A percentile compares a stretch with the other conserved stretches of the same genome.
These are phyloP conservation scores for Lissonota sp. DNA, from an alignment of 2,888 invertebrate species.

Conservation along the genomic window DNA sequence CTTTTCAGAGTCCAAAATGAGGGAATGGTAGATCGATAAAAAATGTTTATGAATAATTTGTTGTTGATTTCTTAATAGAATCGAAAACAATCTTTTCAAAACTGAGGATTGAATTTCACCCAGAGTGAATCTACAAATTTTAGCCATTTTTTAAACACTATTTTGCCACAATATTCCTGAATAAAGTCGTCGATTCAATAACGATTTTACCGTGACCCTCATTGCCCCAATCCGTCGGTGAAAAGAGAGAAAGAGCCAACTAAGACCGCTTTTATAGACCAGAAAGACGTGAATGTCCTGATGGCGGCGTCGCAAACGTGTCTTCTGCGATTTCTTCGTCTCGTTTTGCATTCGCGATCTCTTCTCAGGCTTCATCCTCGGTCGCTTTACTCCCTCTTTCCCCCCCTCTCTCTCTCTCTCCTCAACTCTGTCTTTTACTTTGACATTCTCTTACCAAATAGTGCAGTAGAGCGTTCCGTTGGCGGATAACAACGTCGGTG, in stretches of 20 bases:
- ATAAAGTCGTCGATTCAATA: too few relatives aligned
- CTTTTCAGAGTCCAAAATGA: too few relatives aligned
- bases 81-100: too few relatives aligned
- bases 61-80: too few relatives aligned
- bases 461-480: constrained; percentile 78
- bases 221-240: too few relatives aligned
- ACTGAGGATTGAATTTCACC: too few relatives aligned
- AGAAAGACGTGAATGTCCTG: constrained; percentile 24
- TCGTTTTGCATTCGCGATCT: not conserved
- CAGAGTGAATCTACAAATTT: too few relatives aligned
- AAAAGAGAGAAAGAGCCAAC: not conserved
- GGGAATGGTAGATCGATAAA: too few relatives aligned
- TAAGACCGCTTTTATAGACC: constrained; percentile 4
- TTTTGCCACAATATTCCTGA: too few relatives aligned
- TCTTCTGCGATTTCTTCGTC: not conserved
- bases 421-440: not conserved
- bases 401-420: not conserved
- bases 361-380: not conserved
- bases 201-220: too few relatives aligned
- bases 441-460: constrained; percentile 77
- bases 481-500: constrained; percentile 68
- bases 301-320: constrained; percentile 30
- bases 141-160: too few relatives aligned
- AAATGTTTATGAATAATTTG: too few relatives aligned
- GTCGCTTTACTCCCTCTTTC: constrained; percentile 14